Evolutionary conservation across 2,797 vertebrate genomes (phyloP).

Genomic region (Melanotaenia parkinsoni): DNA sequence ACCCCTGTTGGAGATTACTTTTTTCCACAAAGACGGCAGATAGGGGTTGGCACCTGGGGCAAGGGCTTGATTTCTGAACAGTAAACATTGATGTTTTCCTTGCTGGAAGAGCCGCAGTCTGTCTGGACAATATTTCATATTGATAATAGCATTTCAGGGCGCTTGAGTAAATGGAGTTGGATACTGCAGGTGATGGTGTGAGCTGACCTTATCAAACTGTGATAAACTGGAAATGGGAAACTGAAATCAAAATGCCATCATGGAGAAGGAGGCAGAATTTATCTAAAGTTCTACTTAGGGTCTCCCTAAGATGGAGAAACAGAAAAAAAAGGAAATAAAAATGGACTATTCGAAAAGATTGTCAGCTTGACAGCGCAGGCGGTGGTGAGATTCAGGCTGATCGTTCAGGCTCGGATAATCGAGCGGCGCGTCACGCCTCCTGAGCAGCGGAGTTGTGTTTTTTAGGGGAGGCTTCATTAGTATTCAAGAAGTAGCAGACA

Average conservation of each 20-base stretch:
- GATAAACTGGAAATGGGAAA: slow-evolving; percentile 87
- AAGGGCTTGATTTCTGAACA: slow-evolving; percentile 73
- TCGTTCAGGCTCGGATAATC: slow-evolving; percentile 46
- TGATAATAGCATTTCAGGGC: slow-evolving; percentile 82
- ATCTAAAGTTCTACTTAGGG: slow-evolving; percentile 63
- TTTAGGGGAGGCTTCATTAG: slow-evolving; percentile 34
- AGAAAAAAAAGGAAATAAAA: slow-evolving; percentile 56
- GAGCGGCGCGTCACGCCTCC: slow-evolving; percentile 33
- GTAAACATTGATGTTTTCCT: slow-evolving; percentile 80
- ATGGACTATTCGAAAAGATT: slow-evolving; percentile 69
- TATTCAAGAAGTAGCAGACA: slow-evolving; percentile 62
- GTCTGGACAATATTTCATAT: slow-evolving; percentile 83
- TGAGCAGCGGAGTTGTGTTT: slow-evolving; percentile 40
- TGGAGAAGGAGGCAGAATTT: slow-evolving; percentile 55
- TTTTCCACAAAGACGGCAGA: slow-evolving; percentile 47
- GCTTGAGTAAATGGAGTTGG: slow-evolving; percentile 84
- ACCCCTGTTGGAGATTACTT: slow-evolving; percentile 53
- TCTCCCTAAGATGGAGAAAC: slow-evolving; percentile 26
- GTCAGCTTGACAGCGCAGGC: slow-evolving; percentile 52
- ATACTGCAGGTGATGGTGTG: slow-evolving; percentile 82
- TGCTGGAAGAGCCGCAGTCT: slow-evolving; percentile 70
- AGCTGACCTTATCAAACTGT: slow-evolving; percentile 88
- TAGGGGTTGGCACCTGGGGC: slow-evolving; percentile 65
- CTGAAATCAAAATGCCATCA: slow-evolving; percentile 84
- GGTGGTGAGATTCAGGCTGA: slow-evolving; percentile 42